Conservation (phyloP, 2,797 vertebrate species). For the Hoplostethus mediterraneus region DNA sequence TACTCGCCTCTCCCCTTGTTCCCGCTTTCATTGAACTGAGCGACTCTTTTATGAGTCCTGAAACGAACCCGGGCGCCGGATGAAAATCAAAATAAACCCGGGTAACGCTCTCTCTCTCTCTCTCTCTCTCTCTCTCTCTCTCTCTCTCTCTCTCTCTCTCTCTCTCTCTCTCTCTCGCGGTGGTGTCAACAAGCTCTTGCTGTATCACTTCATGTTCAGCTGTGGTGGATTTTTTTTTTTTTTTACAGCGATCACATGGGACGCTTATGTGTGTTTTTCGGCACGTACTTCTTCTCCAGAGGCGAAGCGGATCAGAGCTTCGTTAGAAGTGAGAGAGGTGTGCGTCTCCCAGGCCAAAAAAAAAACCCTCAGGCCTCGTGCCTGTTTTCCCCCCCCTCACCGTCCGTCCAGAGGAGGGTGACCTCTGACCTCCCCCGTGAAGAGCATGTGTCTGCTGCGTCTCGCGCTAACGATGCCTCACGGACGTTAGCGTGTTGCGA, state of each 20-base stretch:
- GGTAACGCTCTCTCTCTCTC: conserved; percentile 20
- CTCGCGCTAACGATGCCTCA: conserved; percentile 61
- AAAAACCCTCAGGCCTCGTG: conserved; percentile 2
- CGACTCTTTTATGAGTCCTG: conserved; percentile 29
- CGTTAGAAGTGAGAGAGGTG: not conserved
- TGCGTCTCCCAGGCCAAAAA: conserved; percentile 2
- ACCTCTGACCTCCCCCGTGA: conserved; percentile 45
- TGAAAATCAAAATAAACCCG: conserved; percentile 40
- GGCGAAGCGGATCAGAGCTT: conserved; percentile 14
- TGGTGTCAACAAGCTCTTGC: conserved; percentile 39
- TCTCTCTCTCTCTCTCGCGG: conserved; percentile 20
- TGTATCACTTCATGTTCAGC: conserved; percentile 36
- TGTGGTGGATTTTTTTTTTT: conserved; percentile 15
- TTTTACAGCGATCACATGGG: conserved; percentile 23
- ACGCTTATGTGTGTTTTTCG: not conserved
- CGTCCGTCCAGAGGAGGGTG: conserved; percentile 37
- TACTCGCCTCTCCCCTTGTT: not conserved
- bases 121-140: conserved; percentile 24
- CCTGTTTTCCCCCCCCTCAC: conserved; percentile 51
- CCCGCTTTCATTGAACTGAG: conserved; percentile 25
- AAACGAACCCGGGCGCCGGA: conserved; percentile 25
- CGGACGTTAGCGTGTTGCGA: conserved; percentile 51
- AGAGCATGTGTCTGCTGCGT: conserved; percentile 19
- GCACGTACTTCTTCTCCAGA: conserved; percentile 43
- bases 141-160: conserved; percentile 24